phyloP scores from a whole-genome alignment of 2,888 invertebrate genomes.

The Bibio marci region DNA sequence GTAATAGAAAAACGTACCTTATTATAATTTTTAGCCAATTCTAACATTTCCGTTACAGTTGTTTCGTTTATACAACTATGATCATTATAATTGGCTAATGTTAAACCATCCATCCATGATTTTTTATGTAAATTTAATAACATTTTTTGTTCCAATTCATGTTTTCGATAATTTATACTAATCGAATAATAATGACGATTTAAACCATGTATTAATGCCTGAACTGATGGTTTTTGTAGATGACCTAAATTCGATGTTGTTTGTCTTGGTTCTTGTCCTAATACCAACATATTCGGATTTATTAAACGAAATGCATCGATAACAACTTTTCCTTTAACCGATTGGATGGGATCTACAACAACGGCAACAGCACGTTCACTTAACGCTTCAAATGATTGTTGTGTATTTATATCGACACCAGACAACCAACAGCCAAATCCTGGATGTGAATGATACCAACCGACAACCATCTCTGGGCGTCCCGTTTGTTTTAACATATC shows the following conservation, averaged over 20 bases:
- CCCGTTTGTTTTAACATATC: slow-evolving; percentile 97
- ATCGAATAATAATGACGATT: slow-evolving; percentile 99
- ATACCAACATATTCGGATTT: slow-evolving; percentile 97
- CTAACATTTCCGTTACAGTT: slow-evolving; percentile 91
- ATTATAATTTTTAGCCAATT: slow-evolving; percentile 93
- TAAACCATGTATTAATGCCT: slow-evolving; percentile 95
- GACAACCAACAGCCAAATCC: slow-evolving; percentile 99
- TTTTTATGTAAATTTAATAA: slow-evolving; percentile 95
- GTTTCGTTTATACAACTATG: slow-evolving; percentile 88
- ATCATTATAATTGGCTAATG: slow-evolving; percentile 76
- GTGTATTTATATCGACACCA: slow-evolving; percentile 98
- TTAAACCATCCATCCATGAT: slow-evolving; percentile 95
- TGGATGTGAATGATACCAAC: slow-evolving; percentile 97
- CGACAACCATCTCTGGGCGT: slow-evolving; percentile 98
- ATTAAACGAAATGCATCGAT: slow-evolving; percentile 98
- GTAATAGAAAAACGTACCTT: too few relatives aligned
- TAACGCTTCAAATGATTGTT: slow-evolving; percentile 96
- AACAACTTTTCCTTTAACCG: slow-evolving; percentile 98
- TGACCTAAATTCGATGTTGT: slow-evolving; percentile 98
- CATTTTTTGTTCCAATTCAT: slow-evolving; percentile 99
- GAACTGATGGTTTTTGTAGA: slow-evolving; percentile 96
- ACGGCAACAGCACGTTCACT: slow-evolving; percentile 98
- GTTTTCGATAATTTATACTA: slow-evolving; percentile 98
- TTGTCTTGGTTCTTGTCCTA: slow-evolving; percentile 96
- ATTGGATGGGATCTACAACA: slow-evolving; percentile 98